Conservation (phyloP, 2,888 invertebrate genomes). For the Xiphydria camelus region DNA sequence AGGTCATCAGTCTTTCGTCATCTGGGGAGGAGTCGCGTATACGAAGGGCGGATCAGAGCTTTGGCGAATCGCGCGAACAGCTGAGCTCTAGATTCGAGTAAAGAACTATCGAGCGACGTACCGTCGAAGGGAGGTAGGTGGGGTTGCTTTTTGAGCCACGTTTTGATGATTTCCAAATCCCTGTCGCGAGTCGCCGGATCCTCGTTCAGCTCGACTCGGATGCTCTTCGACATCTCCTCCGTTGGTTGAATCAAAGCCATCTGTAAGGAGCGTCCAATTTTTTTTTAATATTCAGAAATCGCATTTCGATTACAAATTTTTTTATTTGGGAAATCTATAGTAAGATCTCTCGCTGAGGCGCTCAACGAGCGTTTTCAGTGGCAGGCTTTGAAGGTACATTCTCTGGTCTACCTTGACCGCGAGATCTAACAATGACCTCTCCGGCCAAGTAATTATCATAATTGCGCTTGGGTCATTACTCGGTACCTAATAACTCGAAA, state of each 20-base stretch:
- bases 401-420: too few relatives aligned
- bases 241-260: conserved; percentile 70
- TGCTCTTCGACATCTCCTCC: conserved; percentile 69
- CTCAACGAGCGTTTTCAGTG: too few relatives aligned
- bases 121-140: conserved; percentile 61
- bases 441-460: too few relatives aligned
- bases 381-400: too few relatives aligned
- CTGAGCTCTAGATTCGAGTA: not conserved
- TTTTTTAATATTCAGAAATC: not conserved
- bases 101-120: conserved; percentile 18
- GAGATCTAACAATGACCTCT: too few relatives aligned
- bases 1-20: conserved; percentile 77
- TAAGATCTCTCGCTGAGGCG: too few relatives aligned
- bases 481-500: too few relatives aligned
- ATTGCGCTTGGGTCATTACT: too few relatives aligned
- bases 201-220: conserved; percentile 73
- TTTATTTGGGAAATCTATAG: too few relatives aligned
- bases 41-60: not conserved
- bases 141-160: conserved; percentile 69
- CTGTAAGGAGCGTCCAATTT: conserved; percentile 25
- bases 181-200: conserved; percentile 62
- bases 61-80: not conserved
- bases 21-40: conserved; percentile 59
- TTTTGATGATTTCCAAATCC: conserved; percentile 65
- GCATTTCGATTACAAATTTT: not conserved